Percentiles rank a stretch among this genome's conserved stretches.
Evolutionary conservation across 2,888 invertebrate species (phyloP).

Genomic region (Scrobipalpa atriplicella): DNA sequence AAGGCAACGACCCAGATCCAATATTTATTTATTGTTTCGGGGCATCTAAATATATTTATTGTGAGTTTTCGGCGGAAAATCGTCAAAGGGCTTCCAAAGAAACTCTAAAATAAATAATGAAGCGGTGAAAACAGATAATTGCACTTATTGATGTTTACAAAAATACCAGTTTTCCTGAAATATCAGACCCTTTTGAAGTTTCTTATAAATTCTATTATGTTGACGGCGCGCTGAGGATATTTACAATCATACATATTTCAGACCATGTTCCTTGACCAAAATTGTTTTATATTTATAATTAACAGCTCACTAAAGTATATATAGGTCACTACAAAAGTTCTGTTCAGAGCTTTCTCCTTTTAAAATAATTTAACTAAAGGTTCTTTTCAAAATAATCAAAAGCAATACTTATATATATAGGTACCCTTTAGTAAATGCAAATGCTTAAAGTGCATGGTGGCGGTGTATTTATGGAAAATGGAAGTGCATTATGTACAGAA

Average conservation of each 20-base stretch:
- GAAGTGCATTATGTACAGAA: not conserved
- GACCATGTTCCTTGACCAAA: no score
- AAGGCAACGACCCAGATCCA: constrained; percentile 18
- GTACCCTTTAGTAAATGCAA: not conserved
- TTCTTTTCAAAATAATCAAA: no score
- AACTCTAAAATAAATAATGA: not conserved
- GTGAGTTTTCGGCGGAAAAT: not conserved
- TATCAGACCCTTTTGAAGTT: not conserved
- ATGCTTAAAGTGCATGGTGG: not conserved
- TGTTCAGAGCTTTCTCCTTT: no score
- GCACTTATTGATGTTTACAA: not conserved
- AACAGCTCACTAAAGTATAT: no score
- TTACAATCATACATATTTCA: no score
- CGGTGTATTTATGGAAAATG: not conserved
- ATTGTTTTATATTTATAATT: no score
- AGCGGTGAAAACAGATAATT: not conserved
- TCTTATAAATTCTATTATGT: not conserved
- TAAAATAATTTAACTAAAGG: no score
- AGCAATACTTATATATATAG: no score
- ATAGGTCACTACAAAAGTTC: no score
- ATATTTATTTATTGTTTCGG: constrained; percentile 16
- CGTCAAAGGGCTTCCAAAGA: not conserved
- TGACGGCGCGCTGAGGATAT: no score
- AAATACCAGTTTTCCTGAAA: no score
- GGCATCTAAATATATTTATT: not conserved